Evolutionary conservation across 2,797 vertebrate genomes (phyloP).

Genomic region (Sylvilagus floridanus): DNA sequence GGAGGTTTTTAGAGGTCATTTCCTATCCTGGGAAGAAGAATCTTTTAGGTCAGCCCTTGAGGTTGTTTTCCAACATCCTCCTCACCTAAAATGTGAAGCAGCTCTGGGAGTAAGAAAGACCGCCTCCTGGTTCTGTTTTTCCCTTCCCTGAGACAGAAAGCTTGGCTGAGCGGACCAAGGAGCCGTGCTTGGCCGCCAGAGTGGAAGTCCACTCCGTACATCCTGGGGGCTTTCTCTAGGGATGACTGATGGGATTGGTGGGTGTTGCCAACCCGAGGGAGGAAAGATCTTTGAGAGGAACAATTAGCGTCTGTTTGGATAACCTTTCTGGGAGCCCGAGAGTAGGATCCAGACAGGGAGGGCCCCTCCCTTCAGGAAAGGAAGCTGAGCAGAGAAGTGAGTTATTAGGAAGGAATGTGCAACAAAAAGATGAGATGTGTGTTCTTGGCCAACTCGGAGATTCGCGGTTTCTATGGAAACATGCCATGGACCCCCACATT

Average conservation of each 20-base stretch:
- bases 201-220: neutral
- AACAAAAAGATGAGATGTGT: neutral
- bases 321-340: neutral
- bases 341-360: neutral
- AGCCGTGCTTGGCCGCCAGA: neutral
- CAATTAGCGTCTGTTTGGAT: slow-evolving; percentile 28
- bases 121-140: neutral
- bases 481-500: neutral
- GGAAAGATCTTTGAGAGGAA: slow-evolving; percentile 2
- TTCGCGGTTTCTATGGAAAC: slow-evolving; percentile 20
- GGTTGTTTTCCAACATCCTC: neutral
- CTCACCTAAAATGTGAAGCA: neutral
- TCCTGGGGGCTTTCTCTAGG: neutral
- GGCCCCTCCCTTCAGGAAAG: neutral
- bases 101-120: neutral
- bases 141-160: neutral
- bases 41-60: neutral
- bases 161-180: neutral
- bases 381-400: neutral
- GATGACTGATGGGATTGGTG: neutral
- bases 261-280: neutral
- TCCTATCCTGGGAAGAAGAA: neutral
- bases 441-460: neutral
- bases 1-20: neutral
- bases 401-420: neutral